phyloP scores from a whole-genome alignment of 2,888 invertebrate genomes.

The Resseliella maxima region DNA sequence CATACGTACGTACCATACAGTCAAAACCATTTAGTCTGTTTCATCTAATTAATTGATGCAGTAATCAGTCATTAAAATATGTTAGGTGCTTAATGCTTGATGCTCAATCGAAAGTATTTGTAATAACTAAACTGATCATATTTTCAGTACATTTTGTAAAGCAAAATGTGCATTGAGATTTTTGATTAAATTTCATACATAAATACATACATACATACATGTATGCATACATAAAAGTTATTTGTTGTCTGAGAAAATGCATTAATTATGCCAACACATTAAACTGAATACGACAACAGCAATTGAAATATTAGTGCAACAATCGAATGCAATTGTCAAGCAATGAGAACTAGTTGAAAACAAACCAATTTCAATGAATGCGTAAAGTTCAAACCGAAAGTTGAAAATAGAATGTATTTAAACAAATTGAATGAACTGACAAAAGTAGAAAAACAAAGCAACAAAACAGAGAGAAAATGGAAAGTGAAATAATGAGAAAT shows the following conservation, averaged over 20 bases:
- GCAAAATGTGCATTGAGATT: too few species aligned
- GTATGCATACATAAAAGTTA: not conserved
- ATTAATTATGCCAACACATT: not conserved
- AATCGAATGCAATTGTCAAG: not conserved
- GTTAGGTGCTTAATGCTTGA: too few species aligned
- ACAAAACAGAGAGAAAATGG: not conserved
- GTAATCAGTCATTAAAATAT: too few species aligned
- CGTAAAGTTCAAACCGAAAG: not conserved
- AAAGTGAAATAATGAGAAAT: conserved; percentile 22
- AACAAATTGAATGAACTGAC: conserved; percentile 8
- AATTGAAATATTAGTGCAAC: not conserved
- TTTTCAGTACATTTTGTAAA: too few species aligned
- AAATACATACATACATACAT: too few species aligned
- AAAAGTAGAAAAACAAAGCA: not conserved
- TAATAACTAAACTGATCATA: too few species aligned
- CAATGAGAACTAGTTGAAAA: not conserved
- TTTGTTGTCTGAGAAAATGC: not conserved
- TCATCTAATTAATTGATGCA: too few species aligned
- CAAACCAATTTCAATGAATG: not conserved
- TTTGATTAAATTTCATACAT: not conserved
- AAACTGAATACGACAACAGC: not conserved
- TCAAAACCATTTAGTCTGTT: too few species aligned
- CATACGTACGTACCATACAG: too few species aligned
- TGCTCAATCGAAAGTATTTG: too few species aligned
- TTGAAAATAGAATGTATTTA: conserved; percentile 23